Percentiles rank a stretch among this genome's conserved stretches.
These are phyloP conservation scores for Trichopoda pennipes DNA, from an alignment of 2,888 invertebrate species.

Conservation along the genomic window DNA sequence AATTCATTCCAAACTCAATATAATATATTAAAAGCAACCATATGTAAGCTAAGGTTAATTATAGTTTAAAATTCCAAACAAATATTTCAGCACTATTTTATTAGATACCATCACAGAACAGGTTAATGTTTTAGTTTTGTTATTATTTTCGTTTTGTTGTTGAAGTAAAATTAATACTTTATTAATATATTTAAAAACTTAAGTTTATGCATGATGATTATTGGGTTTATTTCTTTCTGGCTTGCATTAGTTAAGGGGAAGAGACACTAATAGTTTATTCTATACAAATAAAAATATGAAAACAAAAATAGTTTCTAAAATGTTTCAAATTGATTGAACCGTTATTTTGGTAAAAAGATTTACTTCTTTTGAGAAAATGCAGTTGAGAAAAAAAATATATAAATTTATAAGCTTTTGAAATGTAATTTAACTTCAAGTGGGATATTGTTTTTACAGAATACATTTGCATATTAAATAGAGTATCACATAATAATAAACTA, in stretches of 20 bases:
- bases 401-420: constrained; percentile 40
- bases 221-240: constrained; percentile 59
- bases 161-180: neutral
- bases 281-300: neutral
- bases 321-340: constrained; percentile 57
- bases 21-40: too few relatives aligned
- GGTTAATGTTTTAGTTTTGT: neutral
- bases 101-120: too few relatives aligned
- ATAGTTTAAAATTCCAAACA: too few relatives aligned
- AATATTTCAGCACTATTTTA: too few relatives aligned
- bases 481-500: neutral
- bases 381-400: neutral
- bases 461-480: neutral
- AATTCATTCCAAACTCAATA: too few relatives aligned
- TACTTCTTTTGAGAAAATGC: constrained; percentile 49
- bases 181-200: neutral
- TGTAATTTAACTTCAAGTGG: constrained; percentile 21
- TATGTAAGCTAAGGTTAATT: too few relatives aligned
- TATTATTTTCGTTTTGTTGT: neutral
- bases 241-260: constrained; percentile 34
- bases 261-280: constrained; percentile 33
- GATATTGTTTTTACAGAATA: neutral
- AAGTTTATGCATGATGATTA: constrained; percentile 65
- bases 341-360: constrained; percentile 60
- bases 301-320: constrained; percentile 24